Evolutionary conservation across 2,797 vertebrate species (phyloP).

Genomic region (Sebastes steindachneri): DNA sequence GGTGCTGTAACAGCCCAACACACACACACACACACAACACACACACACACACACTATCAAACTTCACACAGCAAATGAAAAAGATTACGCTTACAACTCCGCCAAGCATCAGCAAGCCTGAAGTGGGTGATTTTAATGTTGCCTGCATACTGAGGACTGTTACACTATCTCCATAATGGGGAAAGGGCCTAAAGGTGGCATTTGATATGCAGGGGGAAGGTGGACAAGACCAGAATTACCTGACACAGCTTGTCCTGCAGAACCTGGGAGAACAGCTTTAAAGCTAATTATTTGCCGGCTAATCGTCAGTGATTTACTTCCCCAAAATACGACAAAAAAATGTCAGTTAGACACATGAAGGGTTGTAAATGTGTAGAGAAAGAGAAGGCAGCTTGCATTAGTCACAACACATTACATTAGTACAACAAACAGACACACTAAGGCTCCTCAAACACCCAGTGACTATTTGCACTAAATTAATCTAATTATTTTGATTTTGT

Average conservation of each 20-base stretch:
- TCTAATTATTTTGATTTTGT: no score
- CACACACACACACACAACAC: not conserved
- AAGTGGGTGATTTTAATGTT: conserved; percentile 22
- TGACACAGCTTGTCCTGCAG: conserved; percentile 37
- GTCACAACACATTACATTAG: not conserved
- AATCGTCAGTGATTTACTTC: not conserved
- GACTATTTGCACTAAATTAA: not conserved
- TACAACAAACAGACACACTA: not conserved
- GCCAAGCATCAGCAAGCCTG: not conserved
- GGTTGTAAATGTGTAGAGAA: not conserved
- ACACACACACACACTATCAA: not conserved
- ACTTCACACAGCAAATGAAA: conserved; percentile 5
- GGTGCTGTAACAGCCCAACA: not conserved
- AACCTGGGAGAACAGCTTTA: not conserved
- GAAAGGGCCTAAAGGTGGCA: conserved; percentile 24
- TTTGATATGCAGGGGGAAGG: conserved; percentile 31
- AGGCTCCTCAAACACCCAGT: not conserved
- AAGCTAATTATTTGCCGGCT: conserved; percentile 20
- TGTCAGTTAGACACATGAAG: not conserved
- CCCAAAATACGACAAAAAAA: not conserved
- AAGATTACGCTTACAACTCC: conserved; percentile 7
- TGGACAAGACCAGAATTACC: conserved; percentile 19
- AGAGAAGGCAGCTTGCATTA: not conserved
- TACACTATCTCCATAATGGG: conserved; percentile 21
- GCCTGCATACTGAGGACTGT: conserved; percentile 17